These are phyloP conservation scores for Lordiphosa fenestrarum DNA, from an alignment of 2,888 invertebrate genomes.

Conservation along the genomic window DNA sequence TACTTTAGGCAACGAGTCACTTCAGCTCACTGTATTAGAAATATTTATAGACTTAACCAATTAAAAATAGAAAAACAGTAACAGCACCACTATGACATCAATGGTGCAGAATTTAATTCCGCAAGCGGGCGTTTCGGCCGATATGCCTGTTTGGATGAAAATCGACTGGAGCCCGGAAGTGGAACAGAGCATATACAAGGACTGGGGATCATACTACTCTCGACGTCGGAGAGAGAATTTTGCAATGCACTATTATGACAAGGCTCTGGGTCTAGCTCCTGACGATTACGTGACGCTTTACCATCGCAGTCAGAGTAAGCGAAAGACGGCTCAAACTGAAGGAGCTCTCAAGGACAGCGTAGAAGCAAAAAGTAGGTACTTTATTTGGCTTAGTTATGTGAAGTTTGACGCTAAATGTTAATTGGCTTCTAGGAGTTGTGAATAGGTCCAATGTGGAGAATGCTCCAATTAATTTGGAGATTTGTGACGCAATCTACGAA, in stretches of 20 bases:
- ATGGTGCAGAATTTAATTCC: slow-evolving; percentile 12
- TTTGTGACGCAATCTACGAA: slow-evolving; percentile 74
- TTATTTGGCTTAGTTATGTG: too few species aligned
- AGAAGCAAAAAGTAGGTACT: slow-evolving; percentile 63
- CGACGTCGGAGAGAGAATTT: slow-evolving; percentile 66
- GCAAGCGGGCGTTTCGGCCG: slow-evolving; percentile 17
- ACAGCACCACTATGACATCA: slow-evolving; percentile 22
- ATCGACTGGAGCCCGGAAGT: slow-evolving; percentile 71
- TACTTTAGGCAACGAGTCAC: too few species aligned
- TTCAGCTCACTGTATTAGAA: not conserved
- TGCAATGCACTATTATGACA: slow-evolving; percentile 71
- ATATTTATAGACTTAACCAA: slow-evolving; percentile 4
- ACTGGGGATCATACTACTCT: slow-evolving; percentile 76
- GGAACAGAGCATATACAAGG: slow-evolving; percentile 72
- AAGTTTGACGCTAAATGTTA: not conserved
- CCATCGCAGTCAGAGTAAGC: slow-evolving; percentile 68
- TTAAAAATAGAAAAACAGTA: slow-evolving; percentile 6
- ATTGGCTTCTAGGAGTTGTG: slow-evolving; percentile 27
- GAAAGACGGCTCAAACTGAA: slow-evolving; percentile 63
- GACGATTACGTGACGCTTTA: slow-evolving; percentile 65
- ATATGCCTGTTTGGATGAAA: slow-evolving; percentile 59
- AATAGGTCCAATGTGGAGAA: slow-evolving; percentile 16
- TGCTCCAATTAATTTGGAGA: slow-evolving; percentile 72
- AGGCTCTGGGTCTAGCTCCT: slow-evolving; percentile 60
- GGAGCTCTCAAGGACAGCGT: slow-evolving; percentile 63